These are phyloP conservation scores for Unio pictorum DNA, from an alignment of 2,888 invertebrate genomes.

Conservation along the genomic window DNA sequence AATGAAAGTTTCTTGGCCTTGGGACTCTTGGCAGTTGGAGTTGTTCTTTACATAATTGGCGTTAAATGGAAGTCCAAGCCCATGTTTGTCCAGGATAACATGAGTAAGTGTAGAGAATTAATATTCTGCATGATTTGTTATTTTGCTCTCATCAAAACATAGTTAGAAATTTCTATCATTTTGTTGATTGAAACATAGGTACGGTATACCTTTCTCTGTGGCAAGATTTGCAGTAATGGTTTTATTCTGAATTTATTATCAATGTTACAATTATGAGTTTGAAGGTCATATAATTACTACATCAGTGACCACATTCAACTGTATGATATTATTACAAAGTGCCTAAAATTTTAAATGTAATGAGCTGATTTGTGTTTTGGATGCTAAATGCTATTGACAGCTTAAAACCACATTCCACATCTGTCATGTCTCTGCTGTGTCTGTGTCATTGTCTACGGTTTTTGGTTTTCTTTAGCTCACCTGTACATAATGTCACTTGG, in stretches of 20 bases:
- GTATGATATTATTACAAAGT: too few relatives aligned
- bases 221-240: too few relatives aligned
- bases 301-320: too few relatives aligned
- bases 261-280: not conserved
- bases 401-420: fast-evolving
- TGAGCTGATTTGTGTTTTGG: too few relatives aligned
- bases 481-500: too few relatives aligned
- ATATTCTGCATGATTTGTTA: not conserved
- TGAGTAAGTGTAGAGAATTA: constrained; percentile 52
- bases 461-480: too few relatives aligned
- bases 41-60: constrained; percentile 75
- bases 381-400: too few relatives aligned
- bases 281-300: too few relatives aligned
- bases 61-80: constrained; percentile 61
- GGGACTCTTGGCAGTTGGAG: constrained; percentile 77
- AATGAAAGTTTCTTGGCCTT: constrained; percentile 80
- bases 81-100: constrained; percentile 49
- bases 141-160: too few relatives aligned
- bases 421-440: too few relatives aligned
- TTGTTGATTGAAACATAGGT: not conserved
- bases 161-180: not conserved
- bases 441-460: too few relatives aligned
- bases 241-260: not conserved
- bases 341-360: too few relatives aligned
- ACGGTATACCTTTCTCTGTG: not conserved